phyloP scores from a whole-genome alignment of 2,113 vertebrate species.

The Ellobius talpinus region DNA sequence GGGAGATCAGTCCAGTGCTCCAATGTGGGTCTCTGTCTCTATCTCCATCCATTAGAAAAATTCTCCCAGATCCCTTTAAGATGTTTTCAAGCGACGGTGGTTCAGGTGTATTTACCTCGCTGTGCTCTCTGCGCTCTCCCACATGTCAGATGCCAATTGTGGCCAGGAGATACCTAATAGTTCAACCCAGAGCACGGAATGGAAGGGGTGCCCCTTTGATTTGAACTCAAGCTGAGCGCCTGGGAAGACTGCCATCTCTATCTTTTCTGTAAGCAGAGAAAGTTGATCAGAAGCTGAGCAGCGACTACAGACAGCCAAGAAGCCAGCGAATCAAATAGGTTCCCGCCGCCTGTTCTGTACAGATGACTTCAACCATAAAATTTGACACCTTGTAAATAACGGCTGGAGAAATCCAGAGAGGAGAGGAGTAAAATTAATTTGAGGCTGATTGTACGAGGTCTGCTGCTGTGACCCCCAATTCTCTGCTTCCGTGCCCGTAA shows the following conservation, averaged over 20 bases:
- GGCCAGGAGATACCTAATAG: not conserved
- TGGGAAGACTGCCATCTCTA: conserved; percentile 19
- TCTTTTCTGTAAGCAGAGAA: conserved; percentile 7
- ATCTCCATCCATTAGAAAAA: no score
- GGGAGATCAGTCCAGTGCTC: no score
- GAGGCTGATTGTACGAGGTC: not conserved
- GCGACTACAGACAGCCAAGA: not conserved
- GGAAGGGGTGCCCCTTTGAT: not conserved
- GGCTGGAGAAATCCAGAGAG: conserved; percentile 53
- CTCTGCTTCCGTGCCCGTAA: not conserved
- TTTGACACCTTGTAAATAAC: conserved; percentile 68
- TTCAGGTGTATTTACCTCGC: not conserved
- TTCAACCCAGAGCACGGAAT: not conserved
- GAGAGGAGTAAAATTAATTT: conserved; percentile 47
- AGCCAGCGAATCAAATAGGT: conserved; percentile 33
- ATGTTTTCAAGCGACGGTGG: not conserved
- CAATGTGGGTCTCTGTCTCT: no score
- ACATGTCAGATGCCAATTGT: not conserved
- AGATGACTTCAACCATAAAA: conserved; percentile 55
- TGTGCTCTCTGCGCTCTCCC: not conserved
- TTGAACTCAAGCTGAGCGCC: not conserved
- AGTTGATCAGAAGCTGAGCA: conserved; percentile 6
- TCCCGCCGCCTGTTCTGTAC: conserved; percentile 20
- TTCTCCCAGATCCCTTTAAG: not conserved
- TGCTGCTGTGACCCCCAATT: not conserved